phyloP scores from a whole-genome alignment of 2,888 invertebrate species.

The Cyaniris semiargus region DNA sequence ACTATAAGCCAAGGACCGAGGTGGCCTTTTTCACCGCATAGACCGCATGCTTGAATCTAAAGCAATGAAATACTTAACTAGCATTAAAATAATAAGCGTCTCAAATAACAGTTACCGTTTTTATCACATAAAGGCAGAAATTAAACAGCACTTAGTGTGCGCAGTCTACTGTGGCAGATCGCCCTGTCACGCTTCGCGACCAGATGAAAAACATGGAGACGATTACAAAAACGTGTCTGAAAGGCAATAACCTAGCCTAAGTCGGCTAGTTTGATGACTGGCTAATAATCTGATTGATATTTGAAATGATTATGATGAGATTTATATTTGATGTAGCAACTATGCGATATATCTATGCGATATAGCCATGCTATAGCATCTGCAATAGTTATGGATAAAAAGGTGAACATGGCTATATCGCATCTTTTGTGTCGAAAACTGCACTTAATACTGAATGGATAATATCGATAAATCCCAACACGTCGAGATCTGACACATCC shows the following conservation, averaged over 20 bases:
- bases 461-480: too few relatives aligned
- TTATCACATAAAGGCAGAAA: conserved; percentile 29
- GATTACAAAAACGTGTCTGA: conserved; percentile 8
- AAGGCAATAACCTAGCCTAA: neutral
- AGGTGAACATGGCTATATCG: too few relatives aligned
- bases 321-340: too few relatives aligned
- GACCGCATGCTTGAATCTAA: neutral
- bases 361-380: too few relatives aligned
- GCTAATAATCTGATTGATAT: too few relatives aligned
- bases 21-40: neutral
- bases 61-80: neutral
- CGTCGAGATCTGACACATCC: too few relatives aligned
- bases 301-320: too few relatives aligned
- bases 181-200: conserved; percentile 31
- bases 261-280: neutral
- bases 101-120: conserved; percentile 25
- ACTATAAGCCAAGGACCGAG: neutral
- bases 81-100: conserved; percentile 2
- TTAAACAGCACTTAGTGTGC: conserved; percentile 13
- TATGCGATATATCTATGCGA: too few relatives aligned
- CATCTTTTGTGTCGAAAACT: too few relatives aligned
- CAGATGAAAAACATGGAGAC: conserved; percentile 29
- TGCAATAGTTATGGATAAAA: too few relatives aligned
- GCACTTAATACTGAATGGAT: too few relatives aligned
- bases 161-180: conserved; percentile 1